Evolutionary conservation across 2,888 invertebrate genomes (phyloP).

Genomic region (Caenorhabditis sulstoni): DNA sequence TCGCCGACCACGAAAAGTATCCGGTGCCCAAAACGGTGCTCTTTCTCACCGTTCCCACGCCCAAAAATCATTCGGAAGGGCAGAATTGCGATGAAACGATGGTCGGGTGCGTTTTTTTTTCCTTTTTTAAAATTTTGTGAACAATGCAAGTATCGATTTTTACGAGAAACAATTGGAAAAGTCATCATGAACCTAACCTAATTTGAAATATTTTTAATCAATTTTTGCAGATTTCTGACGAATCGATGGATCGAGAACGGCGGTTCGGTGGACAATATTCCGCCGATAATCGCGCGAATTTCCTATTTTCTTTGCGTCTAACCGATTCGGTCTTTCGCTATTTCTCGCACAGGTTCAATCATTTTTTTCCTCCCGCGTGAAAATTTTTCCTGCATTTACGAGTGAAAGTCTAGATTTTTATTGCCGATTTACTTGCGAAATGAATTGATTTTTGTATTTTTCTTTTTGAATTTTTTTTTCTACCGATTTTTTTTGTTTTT

Average conservation of each 20-base stretch:
- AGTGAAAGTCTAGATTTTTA: neutral
- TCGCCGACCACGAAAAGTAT: conserved; percentile 59
- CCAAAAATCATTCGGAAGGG: neutral
- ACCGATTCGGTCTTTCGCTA: no score
- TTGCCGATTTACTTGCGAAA: no score
- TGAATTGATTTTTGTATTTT: no score
- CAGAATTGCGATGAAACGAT: conserved; percentile 45
- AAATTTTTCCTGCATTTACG: neutral
- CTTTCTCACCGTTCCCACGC: conserved; percentile 41
- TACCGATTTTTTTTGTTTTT: neutral
- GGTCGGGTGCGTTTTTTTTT: conserved; percentile 21
- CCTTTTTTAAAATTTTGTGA: neutral
- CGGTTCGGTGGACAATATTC: conserved; percentile 56
- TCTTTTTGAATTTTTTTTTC: no score
- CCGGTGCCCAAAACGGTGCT: conserved; percentile 52
- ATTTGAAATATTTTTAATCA: conserved; percentile 10
- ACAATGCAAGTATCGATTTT: no score
- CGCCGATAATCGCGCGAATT: conserved; percentile 62
- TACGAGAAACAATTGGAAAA: conserved; percentile 1
- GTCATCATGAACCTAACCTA: neutral
- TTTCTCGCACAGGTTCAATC: no score
- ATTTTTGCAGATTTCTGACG: conserved; percentile 47
- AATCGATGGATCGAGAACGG: conserved; percentile 56
- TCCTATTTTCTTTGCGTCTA: conserved; percentile 52
- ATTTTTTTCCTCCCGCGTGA: no score